Conservation (phyloP, 2,113 vertebrate genomes). For the Oxyura jamaicensis region DNA sequence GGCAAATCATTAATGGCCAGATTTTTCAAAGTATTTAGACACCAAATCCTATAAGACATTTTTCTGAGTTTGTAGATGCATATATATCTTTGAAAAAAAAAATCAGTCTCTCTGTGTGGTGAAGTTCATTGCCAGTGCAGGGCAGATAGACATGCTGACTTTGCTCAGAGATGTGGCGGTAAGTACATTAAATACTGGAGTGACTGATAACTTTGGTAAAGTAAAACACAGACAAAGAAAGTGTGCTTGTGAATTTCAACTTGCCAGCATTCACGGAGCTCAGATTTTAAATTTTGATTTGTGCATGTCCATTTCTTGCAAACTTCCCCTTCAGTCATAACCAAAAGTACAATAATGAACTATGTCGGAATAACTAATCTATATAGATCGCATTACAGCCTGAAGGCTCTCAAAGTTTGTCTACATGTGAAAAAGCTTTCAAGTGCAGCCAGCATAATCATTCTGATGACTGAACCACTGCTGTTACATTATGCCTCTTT, state of each 20-base stretch:
- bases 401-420: not conserved
- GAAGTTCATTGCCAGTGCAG: not conserved
- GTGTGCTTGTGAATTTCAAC: not conserved
- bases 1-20: not conserved
- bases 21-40: not conserved
- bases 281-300: not conserved
- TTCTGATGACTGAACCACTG: not conserved
- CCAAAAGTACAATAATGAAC: not conserved
- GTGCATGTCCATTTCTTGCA: not conserved
- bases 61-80: not conserved
- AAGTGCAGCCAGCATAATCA: not conserved
- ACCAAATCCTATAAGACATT: not conserved
- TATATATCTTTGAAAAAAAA: not conserved
- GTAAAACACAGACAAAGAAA: not conserved
- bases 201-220: not conserved
- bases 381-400: not conserved
- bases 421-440: not conserved
- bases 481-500: not conserved
- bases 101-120: not conserved
- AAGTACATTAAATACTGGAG: not conserved
- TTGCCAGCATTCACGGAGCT: not conserved
- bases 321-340: not conserved
- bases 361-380: not conserved
- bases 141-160: not conserved
- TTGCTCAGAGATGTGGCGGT: not conserved